Conservation (phyloP, 1,140 invertebrate genomes). For the Venustaconcha ellipsiformis region DNA sequence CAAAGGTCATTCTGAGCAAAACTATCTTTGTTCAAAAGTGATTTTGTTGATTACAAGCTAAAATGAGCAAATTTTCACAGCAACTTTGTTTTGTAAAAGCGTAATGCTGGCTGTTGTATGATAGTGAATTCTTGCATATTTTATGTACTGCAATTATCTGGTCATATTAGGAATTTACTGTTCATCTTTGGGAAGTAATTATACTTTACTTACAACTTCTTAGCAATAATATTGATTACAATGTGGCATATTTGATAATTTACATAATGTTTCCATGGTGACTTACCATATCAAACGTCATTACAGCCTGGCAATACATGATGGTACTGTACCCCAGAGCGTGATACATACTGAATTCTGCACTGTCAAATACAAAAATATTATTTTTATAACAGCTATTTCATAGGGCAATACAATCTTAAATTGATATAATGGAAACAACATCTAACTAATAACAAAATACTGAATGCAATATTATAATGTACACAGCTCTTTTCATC, state of each 20-base stretch:
- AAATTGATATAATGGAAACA: neutral
- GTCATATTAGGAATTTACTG: neutral
- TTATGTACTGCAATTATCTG: neutral
- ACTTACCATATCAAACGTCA: constrained; percentile 89
- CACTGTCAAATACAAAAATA: constrained; percentile 72
- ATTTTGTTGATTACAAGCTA: too few species aligned
- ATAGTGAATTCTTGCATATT: neutral
- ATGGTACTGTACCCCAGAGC: constrained; percentile 91
- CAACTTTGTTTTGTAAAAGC: neutral
- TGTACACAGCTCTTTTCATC: neutral
- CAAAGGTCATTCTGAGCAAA: too few species aligned
- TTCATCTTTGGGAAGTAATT: neutral
- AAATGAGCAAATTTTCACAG: too few species aligned
- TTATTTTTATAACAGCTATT: constrained; percentile 33
- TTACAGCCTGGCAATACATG: constrained; percentile 89
- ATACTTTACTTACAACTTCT: neutral
- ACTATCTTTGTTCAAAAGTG: too few species aligned
- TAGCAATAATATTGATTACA: neutral
- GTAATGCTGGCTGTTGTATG: neutral
- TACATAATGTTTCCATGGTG: neutral
- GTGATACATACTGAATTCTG: constrained; percentile 89
- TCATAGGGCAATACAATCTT: constrained; percentile 27
- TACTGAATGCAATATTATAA: neutral
- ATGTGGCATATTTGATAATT: neutral
- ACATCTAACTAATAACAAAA: neutral